Conservation (phyloP, 2,113 vertebrate genomes). For the Athene noctua region DNA sequence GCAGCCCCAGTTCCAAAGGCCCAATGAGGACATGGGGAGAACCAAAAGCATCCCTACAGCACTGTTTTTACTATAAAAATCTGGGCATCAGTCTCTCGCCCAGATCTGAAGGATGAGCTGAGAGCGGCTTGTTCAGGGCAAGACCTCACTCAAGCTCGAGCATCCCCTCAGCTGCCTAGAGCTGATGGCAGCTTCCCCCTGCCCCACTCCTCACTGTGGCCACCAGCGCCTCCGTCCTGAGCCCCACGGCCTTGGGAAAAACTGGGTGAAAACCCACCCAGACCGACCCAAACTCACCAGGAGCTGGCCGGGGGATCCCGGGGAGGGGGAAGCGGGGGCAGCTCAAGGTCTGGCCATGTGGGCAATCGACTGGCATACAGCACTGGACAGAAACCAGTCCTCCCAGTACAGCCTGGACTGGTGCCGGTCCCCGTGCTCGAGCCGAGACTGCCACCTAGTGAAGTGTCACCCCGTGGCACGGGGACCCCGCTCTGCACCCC, state of each 20-base stretch:
- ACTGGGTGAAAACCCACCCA: not conserved
- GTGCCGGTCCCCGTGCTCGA: not conserved
- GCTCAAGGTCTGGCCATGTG: not conserved
- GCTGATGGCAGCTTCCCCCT: not conserved
- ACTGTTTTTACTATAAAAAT: not conserved
- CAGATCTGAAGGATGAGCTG: not conserved
- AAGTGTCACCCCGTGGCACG: not conserved
- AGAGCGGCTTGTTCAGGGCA: not conserved
- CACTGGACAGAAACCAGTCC: not conserved
- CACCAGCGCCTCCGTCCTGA: not conserved
- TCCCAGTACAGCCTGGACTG: not conserved
- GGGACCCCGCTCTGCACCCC: not conserved
- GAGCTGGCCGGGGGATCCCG: not conserved
- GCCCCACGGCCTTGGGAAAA: accelerated
- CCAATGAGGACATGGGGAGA: not conserved
- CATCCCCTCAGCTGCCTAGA: not conserved
- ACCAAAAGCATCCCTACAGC: not conserved
- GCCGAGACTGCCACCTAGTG: conserved; percentile 15
- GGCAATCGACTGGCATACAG: not conserved
- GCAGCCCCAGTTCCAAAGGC: not conserved
- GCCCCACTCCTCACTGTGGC: accelerated
- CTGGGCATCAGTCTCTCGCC: not conserved
- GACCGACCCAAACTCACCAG: not conserved
- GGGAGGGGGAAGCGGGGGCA: too few species aligned
- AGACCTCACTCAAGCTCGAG: not conserved